These are phyloP conservation scores for Alsophila aescularia DNA, from an alignment of 2,888 invertebrate genomes.

Conservation along the genomic window DNA sequence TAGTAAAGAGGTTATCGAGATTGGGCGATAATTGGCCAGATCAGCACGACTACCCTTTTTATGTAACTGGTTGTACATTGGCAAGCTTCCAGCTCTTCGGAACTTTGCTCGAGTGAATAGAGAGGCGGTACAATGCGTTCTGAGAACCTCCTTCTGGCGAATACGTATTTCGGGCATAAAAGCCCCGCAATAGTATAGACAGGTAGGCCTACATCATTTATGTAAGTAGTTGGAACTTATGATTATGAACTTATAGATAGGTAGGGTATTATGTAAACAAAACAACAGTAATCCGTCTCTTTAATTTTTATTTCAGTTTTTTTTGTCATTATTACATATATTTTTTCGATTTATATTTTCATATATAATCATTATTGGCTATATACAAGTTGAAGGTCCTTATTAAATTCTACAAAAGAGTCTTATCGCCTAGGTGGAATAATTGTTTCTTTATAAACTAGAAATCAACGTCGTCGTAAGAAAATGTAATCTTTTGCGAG, in stretches of 20 bases:
- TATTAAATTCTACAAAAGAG: slow-evolving; percentile 70
- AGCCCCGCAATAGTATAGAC: too few species aligned
- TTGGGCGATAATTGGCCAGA: too few species aligned
- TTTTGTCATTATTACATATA: slow-evolving; percentile 69
- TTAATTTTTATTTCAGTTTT: slow-evolving; percentile 34
- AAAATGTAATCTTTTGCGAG: background rate
- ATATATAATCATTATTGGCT: slow-evolving; percentile 71
- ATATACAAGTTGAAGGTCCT: slow-evolving; percentile 79
- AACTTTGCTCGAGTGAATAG: too few species aligned
- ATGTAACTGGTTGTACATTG: too few species aligned
- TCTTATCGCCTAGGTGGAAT: slow-evolving; percentile 80
- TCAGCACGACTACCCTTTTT: too few species aligned
- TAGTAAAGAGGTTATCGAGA: too few species aligned
- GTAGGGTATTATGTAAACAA: slow-evolving; percentile 36
- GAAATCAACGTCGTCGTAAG: slow-evolving; percentile 31
- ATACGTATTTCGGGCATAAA: too few species aligned
- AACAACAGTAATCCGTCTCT: slow-evolving; percentile 44
- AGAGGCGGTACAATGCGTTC: too few species aligned
- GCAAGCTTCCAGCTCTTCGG: too few species aligned
- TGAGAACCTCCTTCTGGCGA: too few species aligned
- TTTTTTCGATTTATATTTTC: slow-evolving; percentile 71
- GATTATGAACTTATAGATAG: background rate
- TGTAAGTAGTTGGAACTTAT: too few species aligned
- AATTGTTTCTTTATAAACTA: slow-evolving; percentile 59
- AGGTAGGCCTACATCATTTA: too few species aligned